phyloP scores from a whole-genome alignment of 2,113 vertebrate genomes.

The Acinonyx jubatus region DNA sequence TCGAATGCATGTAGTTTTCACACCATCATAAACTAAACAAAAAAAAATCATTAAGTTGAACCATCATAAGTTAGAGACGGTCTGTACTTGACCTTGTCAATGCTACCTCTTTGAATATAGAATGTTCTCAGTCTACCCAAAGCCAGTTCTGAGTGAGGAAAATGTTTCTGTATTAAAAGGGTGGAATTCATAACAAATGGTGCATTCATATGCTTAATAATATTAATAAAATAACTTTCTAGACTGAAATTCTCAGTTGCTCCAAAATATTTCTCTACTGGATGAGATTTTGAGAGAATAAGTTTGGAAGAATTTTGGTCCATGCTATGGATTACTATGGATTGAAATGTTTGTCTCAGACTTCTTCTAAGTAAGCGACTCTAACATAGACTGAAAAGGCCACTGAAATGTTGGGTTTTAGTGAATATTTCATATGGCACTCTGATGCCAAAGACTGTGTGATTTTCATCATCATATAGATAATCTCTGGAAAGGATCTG shows the following conservation, averaged over 20 bases:
- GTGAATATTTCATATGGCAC: not conserved
- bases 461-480: not conserved
- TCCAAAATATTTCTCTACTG: not conserved
- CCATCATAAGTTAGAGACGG: not conserved
- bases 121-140: not conserved
- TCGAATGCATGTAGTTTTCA: not conserved
- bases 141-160: not conserved
- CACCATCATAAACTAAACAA: not conserved
- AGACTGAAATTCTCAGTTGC: not conserved
- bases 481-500: not conserved
- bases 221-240: not conserved
- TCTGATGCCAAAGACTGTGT: not conserved
- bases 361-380: not conserved
- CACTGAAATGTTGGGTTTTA: not conserved
- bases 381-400: not conserved
- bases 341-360: not conserved
- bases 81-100: constrained; percentile 18
- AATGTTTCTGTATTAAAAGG: not conserved
- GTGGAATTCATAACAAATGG: not conserved
- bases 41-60: not conserved
- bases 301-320: constrained; percentile 6
- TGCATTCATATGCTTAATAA: not conserved
- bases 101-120: not conserved
- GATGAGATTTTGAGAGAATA: not conserved
- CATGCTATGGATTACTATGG: not conserved